Evolutionary conservation across 2,113 vertebrate species (phyloP), one percentile per base, ranked within the genome.

Genomic region (Brachypodius melanocephalos): DNA sequence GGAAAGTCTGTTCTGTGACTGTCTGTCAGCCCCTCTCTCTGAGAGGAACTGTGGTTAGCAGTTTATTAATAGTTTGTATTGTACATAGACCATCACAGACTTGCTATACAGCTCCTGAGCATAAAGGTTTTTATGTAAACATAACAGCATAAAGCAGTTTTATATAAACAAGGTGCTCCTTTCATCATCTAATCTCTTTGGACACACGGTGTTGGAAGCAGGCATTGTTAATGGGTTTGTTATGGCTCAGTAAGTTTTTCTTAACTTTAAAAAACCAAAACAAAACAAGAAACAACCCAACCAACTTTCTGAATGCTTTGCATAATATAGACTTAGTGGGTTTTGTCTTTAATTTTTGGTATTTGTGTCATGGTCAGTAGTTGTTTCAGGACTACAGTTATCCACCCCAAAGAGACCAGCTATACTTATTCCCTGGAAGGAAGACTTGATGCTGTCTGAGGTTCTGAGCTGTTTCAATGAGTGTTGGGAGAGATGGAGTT

Each of bases 41-140:
- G 67, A 59, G 77, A 92, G 79, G 71, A 94, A 17, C 88, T 84
- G 52, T 83, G 89, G 40, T 94, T 97, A 95, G 92, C 74, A 81
- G 92, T 91, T 97, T 98, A 97, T 98, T 97, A 97, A 98, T 98
- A 98, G 97, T 95, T 79, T 88, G 67, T 93, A 91, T 96, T 95
- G 85, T 95, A 95, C 19, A 12, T 75, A 59, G 90, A 89, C 87
- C 48, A 63, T 93, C 75, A 54, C 73, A 90, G 87, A 40, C 65
- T 91, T 96, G 93, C 68, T 94, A 5, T 78, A 34, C 21, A 52
- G n/a, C 36, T 91, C 43, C 71, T 75, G 31, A 85, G 36, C 61
- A 31, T 80, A 54, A 78, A 68, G 65, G 81, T 61, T 40, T 61
- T 61, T 40, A 19, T 40, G 40, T 61, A 61, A 61, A 38, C 2